These are phyloP conservation scores for Amphiprion ocellaris DNA, from an alignment of 2,113 vertebrate species.

Conservation along the genomic window DNA sequence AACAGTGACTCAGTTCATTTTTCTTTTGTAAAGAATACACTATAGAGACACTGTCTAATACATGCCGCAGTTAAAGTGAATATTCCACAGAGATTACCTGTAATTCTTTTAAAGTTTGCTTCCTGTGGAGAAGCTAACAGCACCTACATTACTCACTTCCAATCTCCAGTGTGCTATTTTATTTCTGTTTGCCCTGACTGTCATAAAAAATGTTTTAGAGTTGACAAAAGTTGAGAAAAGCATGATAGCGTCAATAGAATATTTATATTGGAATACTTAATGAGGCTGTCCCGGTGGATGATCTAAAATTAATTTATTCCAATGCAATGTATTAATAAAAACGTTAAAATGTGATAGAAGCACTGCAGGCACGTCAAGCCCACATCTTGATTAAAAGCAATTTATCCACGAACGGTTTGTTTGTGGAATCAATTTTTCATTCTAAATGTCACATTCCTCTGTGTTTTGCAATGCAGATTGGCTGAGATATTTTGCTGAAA, in stretches of 20 bases:
- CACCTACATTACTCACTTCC: background rate
- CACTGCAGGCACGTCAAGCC: constrained; percentile 39
- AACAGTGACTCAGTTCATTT: too few relatives aligned
- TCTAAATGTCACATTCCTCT: constrained; percentile 62
- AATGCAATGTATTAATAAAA: constrained; percentile 60
- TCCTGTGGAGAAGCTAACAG: background rate
- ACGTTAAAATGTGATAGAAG: constrained; percentile 21
- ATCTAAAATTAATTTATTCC: constrained; percentile 39
- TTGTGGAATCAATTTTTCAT: constrained; percentile 65
- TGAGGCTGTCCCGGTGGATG: constrained; percentile 38
- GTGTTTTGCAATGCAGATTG: constrained; percentile 67
- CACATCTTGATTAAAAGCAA: constrained; percentile 62
- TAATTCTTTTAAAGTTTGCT: background rate
- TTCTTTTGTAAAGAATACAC: background rate
- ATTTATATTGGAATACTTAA: constrained; percentile 44
- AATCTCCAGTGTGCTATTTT: constrained; percentile 15
- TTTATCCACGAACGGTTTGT: constrained; percentile 54
- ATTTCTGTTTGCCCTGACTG: constrained; percentile 20
- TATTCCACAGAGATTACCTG: background rate
- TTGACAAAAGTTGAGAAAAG: constrained; percentile 31
- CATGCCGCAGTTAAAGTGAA: background rate
- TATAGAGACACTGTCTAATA: background rate
- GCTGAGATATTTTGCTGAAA: constrained; percentile 69
- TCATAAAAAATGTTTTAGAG: constrained; percentile 17
- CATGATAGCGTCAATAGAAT: constrained; percentile 30